Evolutionary conservation across 2,888 invertebrate species (phyloP).

Genomic region (Melanophora roralis): DNA sequence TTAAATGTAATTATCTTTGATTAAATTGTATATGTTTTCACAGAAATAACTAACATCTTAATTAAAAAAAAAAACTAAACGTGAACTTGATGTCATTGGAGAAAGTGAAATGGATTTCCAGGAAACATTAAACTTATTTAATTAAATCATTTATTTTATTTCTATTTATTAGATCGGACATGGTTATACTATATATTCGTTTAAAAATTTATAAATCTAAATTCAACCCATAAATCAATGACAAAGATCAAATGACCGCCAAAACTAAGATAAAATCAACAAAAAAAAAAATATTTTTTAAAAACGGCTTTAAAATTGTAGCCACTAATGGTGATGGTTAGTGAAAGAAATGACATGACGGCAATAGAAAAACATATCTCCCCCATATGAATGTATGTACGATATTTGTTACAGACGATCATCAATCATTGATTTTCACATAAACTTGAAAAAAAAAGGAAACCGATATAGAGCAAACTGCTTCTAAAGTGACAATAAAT

Average conservation of each 20-base stretch:
- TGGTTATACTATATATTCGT: constrained; percentile 8
- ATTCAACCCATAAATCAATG: constrained; percentile 59
- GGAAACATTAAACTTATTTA: constrained; percentile 55
- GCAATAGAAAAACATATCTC: constrained; percentile 47
- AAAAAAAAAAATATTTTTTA: not conserved
- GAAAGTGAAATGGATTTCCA: constrained; percentile 62
- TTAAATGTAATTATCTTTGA: not conserved
- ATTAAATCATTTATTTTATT: constrained; percentile 19
- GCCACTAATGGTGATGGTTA: constrained; percentile 3
- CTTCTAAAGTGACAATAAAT: constrained; percentile 6
- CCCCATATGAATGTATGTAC: no score
- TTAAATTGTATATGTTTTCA: not conserved
- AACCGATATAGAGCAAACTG: constrained; percentile 3
- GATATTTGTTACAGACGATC: constrained; percentile 56
- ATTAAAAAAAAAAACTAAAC: not conserved
- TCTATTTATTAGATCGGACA: constrained; percentile 37
- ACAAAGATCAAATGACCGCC: constrained; percentile 53
- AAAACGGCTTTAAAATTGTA: constrained; percentile 1
- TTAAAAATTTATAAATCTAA: constrained; percentile 53
- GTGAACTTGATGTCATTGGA: constrained; percentile 32
- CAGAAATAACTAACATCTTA: constrained; percentile 16
- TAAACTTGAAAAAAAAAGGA: constrained; percentile 25
- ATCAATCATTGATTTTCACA: constrained; percentile 63
- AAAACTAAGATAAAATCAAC: constrained; percentile 15
- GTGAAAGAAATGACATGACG: not conserved